phyloP scores from a whole-genome alignment of 2,113 vertebrate genomes.

The Bagarius yarrelli region DNA sequence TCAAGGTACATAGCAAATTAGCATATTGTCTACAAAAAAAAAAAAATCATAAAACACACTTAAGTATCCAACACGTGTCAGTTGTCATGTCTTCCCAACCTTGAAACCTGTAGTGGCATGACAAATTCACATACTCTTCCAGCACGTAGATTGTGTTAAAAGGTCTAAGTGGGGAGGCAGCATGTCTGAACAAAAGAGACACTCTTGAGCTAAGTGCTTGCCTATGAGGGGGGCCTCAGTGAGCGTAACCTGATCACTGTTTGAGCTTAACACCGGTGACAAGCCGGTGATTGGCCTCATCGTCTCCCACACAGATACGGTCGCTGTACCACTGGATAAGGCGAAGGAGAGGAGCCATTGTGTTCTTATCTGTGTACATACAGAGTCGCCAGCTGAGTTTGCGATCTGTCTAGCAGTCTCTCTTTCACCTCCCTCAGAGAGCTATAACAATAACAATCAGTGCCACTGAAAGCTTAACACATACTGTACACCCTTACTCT shows the following conservation, averaged over 20 bases:
- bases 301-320: constrained; percentile 33
- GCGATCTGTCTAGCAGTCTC: constrained; percentile 54
- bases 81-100: constrained; percentile 6
- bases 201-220: constrained; percentile 51
- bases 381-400: constrained; percentile 52
- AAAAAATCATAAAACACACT: background rate
- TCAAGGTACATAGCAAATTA: background rate
- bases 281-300: constrained; percentile 50
- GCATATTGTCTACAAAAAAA: too few relatives aligned
- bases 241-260: constrained; percentile 51
- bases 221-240: constrained; percentile 44
- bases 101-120: constrained; percentile 26
- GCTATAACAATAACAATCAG: constrained; percentile 42
- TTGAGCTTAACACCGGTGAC: constrained; percentile 40
- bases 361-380: constrained; percentile 53
- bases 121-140: constrained; percentile 22
- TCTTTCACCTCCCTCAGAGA: constrained; percentile 42
- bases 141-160: constrained; percentile 23
- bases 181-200: constrained; percentile 49
- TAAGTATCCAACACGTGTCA: constrained; percentile 13
- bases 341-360: constrained; percentile 49
- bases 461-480: constrained; percentile 31
- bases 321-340: constrained; percentile 41
- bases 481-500: constrained; percentile 12
- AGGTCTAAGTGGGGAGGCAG: constrained; percentile 20